Conservation (phyloP, 2,113 vertebrate species). For the Ranitomeya imitator region DNA sequence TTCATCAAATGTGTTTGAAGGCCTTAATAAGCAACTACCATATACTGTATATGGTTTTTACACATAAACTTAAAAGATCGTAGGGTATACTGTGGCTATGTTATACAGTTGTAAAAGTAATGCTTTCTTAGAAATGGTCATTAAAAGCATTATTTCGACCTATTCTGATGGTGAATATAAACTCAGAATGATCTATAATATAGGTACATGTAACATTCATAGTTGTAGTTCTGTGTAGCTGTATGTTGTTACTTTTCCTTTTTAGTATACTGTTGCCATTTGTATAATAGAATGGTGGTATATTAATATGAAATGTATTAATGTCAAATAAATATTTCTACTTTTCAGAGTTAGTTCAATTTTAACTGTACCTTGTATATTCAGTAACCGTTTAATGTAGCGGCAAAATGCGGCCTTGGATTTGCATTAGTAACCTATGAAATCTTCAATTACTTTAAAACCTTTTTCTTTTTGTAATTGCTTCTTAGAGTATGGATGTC, state of each 20-base stretch:
- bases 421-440: slow-evolving; percentile 39
- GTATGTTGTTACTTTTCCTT: too few species aligned
- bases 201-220: too few species aligned
- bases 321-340: not conserved
- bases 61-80: too few species aligned
- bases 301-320: not conserved
- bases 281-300: not conserved
- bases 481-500: slow-evolving; percentile 46
- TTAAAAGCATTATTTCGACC: too few species aligned
- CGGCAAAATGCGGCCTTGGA: slow-evolving; percentile 7
- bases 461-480: slow-evolving; percentile 44
- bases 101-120: not conserved
- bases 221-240: too few species aligned
- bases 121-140: too few species aligned
- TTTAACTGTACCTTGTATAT: not conserved
- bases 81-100: too few species aligned
- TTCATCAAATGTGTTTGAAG: too few species aligned
- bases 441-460: slow-evolving; percentile 45
- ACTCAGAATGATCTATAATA: too few species aligned
- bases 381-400: slow-evolving; percentile 6
- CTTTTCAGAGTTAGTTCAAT: not conserved
- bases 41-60: too few species aligned
- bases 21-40: too few species aligned
- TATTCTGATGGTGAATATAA: too few species aligned
- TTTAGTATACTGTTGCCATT: not conserved